Conservation (phyloP, 2,797 vertebrate species). For the Prionace glauca region DNA sequence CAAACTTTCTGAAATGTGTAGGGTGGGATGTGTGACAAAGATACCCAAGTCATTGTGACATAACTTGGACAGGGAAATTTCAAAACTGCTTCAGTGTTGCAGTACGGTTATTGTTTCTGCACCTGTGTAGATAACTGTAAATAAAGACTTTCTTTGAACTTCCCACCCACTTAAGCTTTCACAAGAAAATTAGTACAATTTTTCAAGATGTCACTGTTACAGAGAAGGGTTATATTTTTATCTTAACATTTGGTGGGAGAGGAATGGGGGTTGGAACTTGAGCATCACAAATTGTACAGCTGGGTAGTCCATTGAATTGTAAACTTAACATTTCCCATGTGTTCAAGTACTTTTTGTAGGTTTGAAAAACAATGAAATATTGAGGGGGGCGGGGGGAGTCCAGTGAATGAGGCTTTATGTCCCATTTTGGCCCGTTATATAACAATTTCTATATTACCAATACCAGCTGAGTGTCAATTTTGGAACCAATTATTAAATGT, state of each 20-base stretch:
- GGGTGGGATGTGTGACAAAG: neutral
- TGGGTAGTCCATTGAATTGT: neutral
- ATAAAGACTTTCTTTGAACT: neutral
- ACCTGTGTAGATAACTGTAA: neutral
- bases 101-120: neutral
- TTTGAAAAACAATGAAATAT: neutral
- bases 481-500: slow-evolving; percentile 28
- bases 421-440: neutral
- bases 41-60: neutral
- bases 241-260: neutral
- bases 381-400: neutral
- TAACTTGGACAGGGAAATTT: neutral
- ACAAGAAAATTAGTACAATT: neutral
- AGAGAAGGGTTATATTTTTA: slow-evolving; percentile 6
- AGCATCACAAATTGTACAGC: neutral
- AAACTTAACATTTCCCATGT: slow-evolving; percentile 14
- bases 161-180: neutral
- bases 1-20: neutral
- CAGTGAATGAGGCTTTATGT: neutral
- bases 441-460: slow-evolving; percentile 13
- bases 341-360: neutral
- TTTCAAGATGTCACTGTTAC: neutral
- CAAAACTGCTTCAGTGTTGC: neutral
- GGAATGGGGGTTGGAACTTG: neutral
- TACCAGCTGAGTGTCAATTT: slow-evolving; percentile 21